These are phyloP conservation scores for Sciurus carolinensis DNA, from an alignment of 2,797 vertebrate genomes.

Conservation along the genomic window DNA sequence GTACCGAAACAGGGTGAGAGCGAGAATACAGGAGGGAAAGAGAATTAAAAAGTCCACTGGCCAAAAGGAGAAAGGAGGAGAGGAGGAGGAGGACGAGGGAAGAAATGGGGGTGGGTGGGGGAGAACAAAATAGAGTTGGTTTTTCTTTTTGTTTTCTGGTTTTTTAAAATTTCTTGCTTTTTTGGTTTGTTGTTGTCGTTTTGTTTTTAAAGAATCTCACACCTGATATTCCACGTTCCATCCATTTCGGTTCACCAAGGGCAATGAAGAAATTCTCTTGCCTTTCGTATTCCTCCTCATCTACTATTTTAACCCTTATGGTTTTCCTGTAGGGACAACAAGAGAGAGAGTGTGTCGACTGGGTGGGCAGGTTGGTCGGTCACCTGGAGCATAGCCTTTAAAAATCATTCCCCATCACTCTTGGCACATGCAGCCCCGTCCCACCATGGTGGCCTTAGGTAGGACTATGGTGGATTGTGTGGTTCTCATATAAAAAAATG, in stretches of 20 bases:
- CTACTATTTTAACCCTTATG: constrained; percentile 98
- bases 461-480: constrained; percentile 68
- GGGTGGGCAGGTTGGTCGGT: constrained; percentile 81
- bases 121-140: constrained; percentile 78
- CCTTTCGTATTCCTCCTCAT: constrained; percentile 99
- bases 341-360: constrained; percentile 90
- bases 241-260: constrained; percentile 97
- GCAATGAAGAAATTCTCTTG: constrained; percentile 99
- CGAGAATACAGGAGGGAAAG: constrained; percentile 88
- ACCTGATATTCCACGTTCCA: constrained; percentile 95
- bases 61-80: constrained; percentile 85
- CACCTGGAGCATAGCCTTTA: constrained; percentile 75
- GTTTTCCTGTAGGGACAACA: constrained; percentile 96
- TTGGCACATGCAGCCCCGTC: constrained; percentile 85
- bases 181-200: constrained; percentile 6
- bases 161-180: constrained; percentile 76
- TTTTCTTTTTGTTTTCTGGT: constrained; percentile 83
- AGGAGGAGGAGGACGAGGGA: constrained; percentile 73
- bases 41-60: constrained; percentile 79
- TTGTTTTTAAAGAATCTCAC: constrained; percentile 91
- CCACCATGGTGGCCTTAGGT: constrained; percentile 44
- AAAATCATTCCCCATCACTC: constrained; percentile 68
- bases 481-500: constrained; percentile 56
- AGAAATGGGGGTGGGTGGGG: constrained; percentile 82
- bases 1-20: constrained; percentile 89